Percentiles rank a stretch among this genome's conserved stretches.
Evolutionary conservation across 2,113 vertebrate species (phyloP).

Genomic region (Notothenia coriiceps): DNA sequence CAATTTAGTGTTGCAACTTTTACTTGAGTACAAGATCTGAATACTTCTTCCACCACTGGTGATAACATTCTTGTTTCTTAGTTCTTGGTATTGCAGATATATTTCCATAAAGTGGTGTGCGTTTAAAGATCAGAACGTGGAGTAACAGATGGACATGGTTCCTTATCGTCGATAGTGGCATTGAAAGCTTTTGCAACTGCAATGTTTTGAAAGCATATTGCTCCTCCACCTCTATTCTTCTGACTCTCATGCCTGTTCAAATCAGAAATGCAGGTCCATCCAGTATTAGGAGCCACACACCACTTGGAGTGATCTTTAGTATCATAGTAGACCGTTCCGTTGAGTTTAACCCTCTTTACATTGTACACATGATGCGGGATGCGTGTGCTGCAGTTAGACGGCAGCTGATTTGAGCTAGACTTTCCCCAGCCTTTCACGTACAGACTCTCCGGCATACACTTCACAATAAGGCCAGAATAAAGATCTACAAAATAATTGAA

Average conservation of each 20-base stretch:
- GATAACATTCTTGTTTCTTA: neutral
- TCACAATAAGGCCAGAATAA: slow-evolving; percentile 63
- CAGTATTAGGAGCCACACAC: slow-evolving; percentile 32
- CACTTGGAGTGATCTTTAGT: slow-evolving; percentile 76
- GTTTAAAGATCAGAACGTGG: slow-evolving; percentile 8
- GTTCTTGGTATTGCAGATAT: neutral
- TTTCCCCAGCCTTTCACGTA: slow-evolving; percentile 72
- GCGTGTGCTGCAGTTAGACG: slow-evolving; percentile 40
- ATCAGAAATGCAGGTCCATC: slow-evolving; percentile 67
- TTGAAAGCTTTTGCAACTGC: slow-evolving; percentile 29
- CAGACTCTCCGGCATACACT: neutral
- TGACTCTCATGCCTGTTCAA: slow-evolving; percentile 71
- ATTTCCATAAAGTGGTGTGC: neutral
- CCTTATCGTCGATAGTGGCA: fast-evolving
- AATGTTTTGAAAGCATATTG: slow-evolving; percentile 51
- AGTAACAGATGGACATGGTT: neutral
- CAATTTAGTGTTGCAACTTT: no score
- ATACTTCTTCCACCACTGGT: no score
- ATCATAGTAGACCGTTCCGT: neutral
- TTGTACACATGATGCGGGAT: slow-evolving; percentile 58
- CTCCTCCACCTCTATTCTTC: slow-evolving; percentile 69
- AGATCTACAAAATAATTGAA: slow-evolving; percentile 54
- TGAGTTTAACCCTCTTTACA: slow-evolving; percentile 11
- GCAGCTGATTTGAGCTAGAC: neutral
- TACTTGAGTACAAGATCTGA: no score